phyloP scores from a whole-genome alignment of 1,140 invertebrate genomes.

The Zaprionus ghesquierei region DNA sequence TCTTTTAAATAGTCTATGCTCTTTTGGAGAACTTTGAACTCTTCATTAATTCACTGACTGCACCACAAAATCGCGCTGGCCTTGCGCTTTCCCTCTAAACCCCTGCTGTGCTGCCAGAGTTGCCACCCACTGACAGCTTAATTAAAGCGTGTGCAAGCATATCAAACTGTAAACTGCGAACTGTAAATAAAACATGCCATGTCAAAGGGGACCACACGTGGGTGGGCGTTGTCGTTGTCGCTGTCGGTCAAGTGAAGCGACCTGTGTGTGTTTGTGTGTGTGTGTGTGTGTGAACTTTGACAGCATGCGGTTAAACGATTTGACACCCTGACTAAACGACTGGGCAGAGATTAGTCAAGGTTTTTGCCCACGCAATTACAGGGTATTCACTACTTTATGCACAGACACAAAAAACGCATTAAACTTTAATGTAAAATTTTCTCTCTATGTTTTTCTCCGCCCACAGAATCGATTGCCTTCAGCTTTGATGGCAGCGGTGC shows the following conservation, averaged over 20 bases:
- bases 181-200: conserved; percentile 18
- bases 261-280: not conserved
- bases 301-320: conserved; percentile 31
- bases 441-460: not conserved
- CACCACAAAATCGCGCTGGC: no score
- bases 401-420: not conserved
- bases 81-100: not conserved
- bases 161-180: conserved; percentile 18
- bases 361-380: not conserved
- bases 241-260: conserved; percentile 13
- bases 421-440: conserved; percentile 9
- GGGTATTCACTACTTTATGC: not conserved
- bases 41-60: not conserved
- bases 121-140: not conserved
- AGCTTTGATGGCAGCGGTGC: conserved; percentile 63
- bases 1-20: no score
- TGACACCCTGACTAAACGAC: not conserved
- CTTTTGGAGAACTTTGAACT: not conserved
- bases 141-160: conserved; percentile 7
- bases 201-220: not conserved
- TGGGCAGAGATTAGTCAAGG: not conserved
- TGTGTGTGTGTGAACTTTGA: conserved; percentile 16
- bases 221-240: not conserved
- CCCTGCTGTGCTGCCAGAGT: no score
- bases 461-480: conserved; percentile 55